phyloP scores from a whole-genome alignment of 2,113 vertebrate species.

The Kryptolebias marmoratus region DNA sequence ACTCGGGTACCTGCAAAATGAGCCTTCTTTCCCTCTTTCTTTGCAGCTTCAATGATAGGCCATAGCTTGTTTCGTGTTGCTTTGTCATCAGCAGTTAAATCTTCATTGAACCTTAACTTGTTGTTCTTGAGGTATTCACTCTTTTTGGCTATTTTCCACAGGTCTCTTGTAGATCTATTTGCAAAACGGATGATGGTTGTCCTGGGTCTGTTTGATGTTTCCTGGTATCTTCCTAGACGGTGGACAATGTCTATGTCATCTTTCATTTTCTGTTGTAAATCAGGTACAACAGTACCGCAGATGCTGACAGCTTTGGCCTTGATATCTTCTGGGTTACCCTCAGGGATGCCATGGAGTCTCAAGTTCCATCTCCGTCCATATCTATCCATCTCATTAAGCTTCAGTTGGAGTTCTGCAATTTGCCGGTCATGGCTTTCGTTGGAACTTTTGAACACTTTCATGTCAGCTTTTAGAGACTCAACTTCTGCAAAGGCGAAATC shows the following conservation, averaged over 20 bases:
- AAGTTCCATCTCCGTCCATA: constrained; percentile 5
- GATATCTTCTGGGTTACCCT: constrained; percentile 1
- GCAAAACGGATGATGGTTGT: constrained; percentile 6
- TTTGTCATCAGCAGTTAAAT: constrained; percentile 4
- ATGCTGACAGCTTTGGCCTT: background rate
- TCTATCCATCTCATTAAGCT: background rate
- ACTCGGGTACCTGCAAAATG: constrained; percentile 5
- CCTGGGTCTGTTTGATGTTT: background rate
- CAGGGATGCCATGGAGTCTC: constrained; percentile 3
- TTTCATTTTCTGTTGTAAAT: background rate
- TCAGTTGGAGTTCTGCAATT: background rate
- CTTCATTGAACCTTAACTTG: constrained; percentile 2
- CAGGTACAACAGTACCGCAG: constrained; percentile 4
- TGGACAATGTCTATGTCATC: background rate
- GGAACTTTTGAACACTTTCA: background rate
- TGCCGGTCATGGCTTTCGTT: background rate
- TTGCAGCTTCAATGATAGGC: constrained; percentile 4
- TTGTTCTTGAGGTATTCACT: background rate
- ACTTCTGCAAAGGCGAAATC: constrained; percentile 10
- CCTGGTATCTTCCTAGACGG: background rate
- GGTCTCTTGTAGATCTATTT: constrained; percentile 1
- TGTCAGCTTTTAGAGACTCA: background rate
- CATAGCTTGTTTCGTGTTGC: background rate
- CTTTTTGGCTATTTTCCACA: constrained; percentile 1
- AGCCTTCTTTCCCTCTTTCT: constrained; percentile 6